phyloP scores from a whole-genome alignment of 53 echinoderm and acorn worm genomes.

The Zoroaster sp. region DNA sequence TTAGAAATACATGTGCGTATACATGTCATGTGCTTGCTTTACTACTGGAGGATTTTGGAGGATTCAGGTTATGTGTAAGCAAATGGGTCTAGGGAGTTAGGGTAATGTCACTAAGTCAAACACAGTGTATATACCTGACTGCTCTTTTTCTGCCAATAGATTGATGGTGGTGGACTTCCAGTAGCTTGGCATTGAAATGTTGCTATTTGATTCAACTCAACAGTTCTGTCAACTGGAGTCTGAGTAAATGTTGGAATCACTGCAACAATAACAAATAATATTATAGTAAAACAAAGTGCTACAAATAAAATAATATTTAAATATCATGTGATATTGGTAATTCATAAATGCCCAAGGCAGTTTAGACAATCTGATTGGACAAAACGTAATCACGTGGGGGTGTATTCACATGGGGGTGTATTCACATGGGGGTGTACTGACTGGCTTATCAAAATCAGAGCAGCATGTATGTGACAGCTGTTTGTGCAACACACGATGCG shows the following conservation, averaged over 20 bases:
- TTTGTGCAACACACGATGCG: no score
- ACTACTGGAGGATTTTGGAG: no score
- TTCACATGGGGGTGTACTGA: no score
- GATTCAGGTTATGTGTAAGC: no score
- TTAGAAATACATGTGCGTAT: no score
- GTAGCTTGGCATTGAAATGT: slow-evolving; percentile 78
- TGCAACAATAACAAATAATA: slow-evolving; percentile 2
- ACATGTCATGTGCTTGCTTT: no score
- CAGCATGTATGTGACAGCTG: no score
- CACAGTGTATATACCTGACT: slow-evolving; percentile 38
- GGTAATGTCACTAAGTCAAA: not conserved
- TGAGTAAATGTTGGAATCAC: slow-evolving; percentile 74
- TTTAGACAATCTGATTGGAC: not conserved
- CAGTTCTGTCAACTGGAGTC: slow-evolving; percentile 74
- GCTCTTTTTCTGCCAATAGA: slow-evolving; percentile 85
- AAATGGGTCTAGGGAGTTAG: no score
- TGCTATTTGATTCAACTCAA: slow-evolving; percentile 68
- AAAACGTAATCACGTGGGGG: no score
- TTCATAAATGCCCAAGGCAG: not conserved
- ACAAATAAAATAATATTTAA: not conserved
- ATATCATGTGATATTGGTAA: not conserved
- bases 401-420: not conserved
- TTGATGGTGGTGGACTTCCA: slow-evolving; percentile 78
- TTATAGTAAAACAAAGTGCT: no score
- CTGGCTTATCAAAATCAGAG: no score